phyloP scores from a whole-genome alignment of 2,888 invertebrate species.

The Helicoverpa assulta region DNA sequence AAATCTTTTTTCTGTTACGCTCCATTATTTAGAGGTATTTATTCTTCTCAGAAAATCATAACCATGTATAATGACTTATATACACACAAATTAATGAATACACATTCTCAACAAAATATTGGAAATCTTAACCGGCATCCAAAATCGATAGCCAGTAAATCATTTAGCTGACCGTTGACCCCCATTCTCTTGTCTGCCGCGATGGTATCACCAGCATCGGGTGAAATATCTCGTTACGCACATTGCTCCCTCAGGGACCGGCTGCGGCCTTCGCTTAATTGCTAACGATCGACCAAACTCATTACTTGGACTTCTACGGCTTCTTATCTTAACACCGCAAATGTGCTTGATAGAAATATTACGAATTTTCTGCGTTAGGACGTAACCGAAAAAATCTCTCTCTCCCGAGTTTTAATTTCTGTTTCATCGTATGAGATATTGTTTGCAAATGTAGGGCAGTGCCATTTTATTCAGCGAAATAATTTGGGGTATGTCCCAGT shows the following conservation, averaged over 20 bases:
- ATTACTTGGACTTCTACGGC: conserved; percentile 64
- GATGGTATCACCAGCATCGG: conserved; percentile 46
- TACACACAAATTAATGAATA: too few relatives aligned
- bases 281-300: conserved; percentile 66
- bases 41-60: too few relatives aligned
- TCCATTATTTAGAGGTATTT: too few relatives aligned
- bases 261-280: conserved; percentile 71
- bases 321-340: conserved; percentile 52
- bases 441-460: not conserved
- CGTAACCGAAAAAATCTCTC: too few relatives aligned
- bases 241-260: conserved; percentile 41
- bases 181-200: conserved; percentile 10
- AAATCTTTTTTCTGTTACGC: too few relatives aligned
- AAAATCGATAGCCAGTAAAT: conserved; percentile 7
- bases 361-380: conserved; percentile 5
- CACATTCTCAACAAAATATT: too few relatives aligned
- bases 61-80: too few relatives aligned
- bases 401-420: too few relatives aligned
- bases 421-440: not conserved
- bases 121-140: not conserved
- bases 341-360: conserved; percentile 32
- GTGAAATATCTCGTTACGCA: conserved; percentile 36
- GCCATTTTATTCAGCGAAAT: not conserved
- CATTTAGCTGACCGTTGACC: conserved; percentile 5
- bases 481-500: not conserved